Evolutionary conservation across 2,113 vertebrate genomes (phyloP).

Genomic region (Mus spicilegus): DNA sequence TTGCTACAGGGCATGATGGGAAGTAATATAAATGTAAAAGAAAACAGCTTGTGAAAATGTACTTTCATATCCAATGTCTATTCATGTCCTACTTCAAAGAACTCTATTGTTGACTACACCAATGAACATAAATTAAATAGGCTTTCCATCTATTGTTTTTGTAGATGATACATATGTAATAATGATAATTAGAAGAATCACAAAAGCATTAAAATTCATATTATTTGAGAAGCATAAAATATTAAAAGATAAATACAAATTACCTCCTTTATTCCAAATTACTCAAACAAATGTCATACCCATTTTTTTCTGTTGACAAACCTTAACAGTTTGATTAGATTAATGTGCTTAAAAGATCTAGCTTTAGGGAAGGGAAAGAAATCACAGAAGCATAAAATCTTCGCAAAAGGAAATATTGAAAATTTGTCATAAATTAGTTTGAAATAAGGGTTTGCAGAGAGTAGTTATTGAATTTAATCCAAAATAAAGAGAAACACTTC

Average conservation of each 20-base stretch:
- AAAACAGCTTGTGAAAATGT: not conserved
- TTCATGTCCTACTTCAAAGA: not conserved
- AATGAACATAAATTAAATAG: not conserved
- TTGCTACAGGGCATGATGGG: not conserved
- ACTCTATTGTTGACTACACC: not conserved
- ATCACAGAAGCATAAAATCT: not conserved
- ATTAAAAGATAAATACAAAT: not conserved
- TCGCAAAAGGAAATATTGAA: not conserved
- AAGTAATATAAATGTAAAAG: not conserved
- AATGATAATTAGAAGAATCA: constrained; percentile 1
- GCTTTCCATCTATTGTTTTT: not conserved
- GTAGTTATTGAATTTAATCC: constrained; percentile 4
- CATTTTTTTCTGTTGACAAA: constrained; percentile 29
- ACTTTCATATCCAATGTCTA: not conserved
- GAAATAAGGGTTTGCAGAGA: constrained; percentile 33
- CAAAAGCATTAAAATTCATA: constrained; percentile 43
- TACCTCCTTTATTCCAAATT: constrained; percentile 48
- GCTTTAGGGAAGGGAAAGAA: constrained; percentile 25
- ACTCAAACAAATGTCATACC: not conserved
- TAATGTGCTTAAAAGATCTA: not conserved
- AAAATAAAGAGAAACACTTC: not conserved
- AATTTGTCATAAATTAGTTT: not conserved
- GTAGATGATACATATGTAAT: not conserved
- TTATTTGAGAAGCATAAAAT: not conserved
- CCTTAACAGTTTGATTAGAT: constrained; percentile 41